These are phyloP conservation scores for Eupelmus urozonus DNA, from an alignment of 2,888 invertebrate species.

Conservation along the genomic window DNA sequence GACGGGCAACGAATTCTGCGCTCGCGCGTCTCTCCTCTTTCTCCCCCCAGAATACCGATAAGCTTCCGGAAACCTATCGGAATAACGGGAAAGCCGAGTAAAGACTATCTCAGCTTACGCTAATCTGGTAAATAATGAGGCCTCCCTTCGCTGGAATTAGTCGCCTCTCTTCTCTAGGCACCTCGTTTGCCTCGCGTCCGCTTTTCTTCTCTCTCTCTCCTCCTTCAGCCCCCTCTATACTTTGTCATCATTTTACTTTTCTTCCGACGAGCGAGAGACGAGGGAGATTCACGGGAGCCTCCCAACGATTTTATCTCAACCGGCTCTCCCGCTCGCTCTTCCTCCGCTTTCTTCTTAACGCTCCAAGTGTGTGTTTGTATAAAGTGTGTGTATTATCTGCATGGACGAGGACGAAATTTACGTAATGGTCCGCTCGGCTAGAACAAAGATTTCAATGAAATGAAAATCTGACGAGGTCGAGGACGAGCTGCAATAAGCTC, in stretches of 20 bases:
- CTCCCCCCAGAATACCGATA: constrained; percentile 49
- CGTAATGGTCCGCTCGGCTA: constrained; percentile 14
- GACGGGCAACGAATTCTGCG: constrained; percentile 1
- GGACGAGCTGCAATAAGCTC: too few relatives aligned
- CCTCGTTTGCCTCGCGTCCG: background rate
- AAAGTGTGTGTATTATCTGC: background rate
- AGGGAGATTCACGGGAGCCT: constrained; percentile 48
- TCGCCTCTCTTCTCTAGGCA: constrained; percentile 3
- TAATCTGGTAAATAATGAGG: constrained; percentile 61
- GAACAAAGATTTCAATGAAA: constrained; percentile 24
- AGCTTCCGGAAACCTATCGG: constrained; percentile 56
- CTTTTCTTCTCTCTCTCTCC: background rate
- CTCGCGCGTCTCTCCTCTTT: background rate
- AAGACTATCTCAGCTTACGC: constrained; percentile 57
- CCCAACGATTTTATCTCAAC: constrained; percentile 44
- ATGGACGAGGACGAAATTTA: constrained; percentile 31
- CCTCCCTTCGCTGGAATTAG: background rate
- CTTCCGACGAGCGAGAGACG: background rate
- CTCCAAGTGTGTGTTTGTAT: background rate
- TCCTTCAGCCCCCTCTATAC: constrained; percentile 18
- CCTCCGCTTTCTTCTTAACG: background rate
- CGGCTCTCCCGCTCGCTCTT: constrained; percentile 8
- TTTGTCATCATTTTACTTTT: constrained; percentile 58
- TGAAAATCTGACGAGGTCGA: background rate
- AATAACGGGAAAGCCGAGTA: constrained; percentile 54